Percentiles rank a stretch among this genome's conserved stretches.
These are phyloP conservation scores for Zalophus californianus DNA, from an alignment of 2,797 vertebrate genomes.

Conservation along the genomic window DNA sequence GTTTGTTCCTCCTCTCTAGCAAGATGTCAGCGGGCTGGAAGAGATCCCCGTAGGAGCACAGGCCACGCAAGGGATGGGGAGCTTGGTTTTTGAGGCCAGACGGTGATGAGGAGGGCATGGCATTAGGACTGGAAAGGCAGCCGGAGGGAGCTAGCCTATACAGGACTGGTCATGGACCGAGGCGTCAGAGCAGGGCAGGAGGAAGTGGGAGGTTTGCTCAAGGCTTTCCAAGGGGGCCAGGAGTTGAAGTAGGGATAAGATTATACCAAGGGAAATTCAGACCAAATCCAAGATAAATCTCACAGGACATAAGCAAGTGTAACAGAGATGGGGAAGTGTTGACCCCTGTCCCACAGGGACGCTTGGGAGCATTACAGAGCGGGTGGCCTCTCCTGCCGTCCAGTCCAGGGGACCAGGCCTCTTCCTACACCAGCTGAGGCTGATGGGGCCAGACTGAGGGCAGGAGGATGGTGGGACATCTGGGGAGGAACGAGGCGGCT, in stretches of 20 bases:
- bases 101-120: neutral
- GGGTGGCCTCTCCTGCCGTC: neutral
- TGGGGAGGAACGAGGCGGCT: neutral
- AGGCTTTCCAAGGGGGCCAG: neutral
- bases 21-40: neutral
- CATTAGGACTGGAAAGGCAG: neutral
- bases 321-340: neutral
- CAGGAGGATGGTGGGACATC: neutral
- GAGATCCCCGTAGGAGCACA: neutral
- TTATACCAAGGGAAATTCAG: neutral
- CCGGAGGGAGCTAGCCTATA: neutral
- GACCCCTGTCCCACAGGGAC: neutral
- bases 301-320: neutral
- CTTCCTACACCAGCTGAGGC: neutral
- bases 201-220: neutral
- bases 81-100: neutral
- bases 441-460: neutral
- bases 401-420: neutral
- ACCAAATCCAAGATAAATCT: neutral
- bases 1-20: neutral
- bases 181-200: neutral
- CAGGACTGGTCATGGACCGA: neutral
- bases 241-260: neutral
- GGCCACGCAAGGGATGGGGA: neutral
- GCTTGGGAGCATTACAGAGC: neutral